Conservation (phyloP, 2,888 invertebrate genomes). For the Ormia ochracea region DNA sequence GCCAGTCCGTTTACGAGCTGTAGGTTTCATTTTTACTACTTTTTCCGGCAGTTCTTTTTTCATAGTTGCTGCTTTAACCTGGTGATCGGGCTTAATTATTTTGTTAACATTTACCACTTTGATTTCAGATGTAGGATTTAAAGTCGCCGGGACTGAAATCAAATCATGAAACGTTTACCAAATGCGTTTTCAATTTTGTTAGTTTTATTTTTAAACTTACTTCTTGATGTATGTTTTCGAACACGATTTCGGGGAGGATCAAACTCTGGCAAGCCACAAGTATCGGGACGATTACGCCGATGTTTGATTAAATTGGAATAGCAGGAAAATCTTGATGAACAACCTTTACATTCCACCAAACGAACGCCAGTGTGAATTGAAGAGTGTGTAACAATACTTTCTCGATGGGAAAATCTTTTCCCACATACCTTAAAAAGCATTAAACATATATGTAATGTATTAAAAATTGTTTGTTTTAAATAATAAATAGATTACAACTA, state of each 20-base stretch:
- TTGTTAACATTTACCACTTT: constrained; percentile 67
- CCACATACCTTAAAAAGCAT: constrained; percentile 72
- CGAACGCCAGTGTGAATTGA: constrained; percentile 77
- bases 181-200: not conserved
- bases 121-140: constrained; percentile 69
- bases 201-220: constrained; percentile 50
- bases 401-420: constrained; percentile 77
- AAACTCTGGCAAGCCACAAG: constrained; percentile 75
- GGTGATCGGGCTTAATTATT: constrained; percentile 66
- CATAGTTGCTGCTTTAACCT: constrained; percentile 45
- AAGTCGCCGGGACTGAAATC: constrained; percentile 65
- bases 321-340: constrained; percentile 78
- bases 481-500: constrained; percentile 32
- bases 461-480: not conserved
- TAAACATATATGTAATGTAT: not conserved
- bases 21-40: constrained; percentile 21
- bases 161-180: not conserved
- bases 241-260: constrained; percentile 67
- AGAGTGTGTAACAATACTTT: constrained; percentile 77
- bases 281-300: constrained; percentile 76
- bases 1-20: constrained; percentile 54
- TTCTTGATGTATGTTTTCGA: constrained; percentile 66
- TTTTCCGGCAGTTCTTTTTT: constrained; percentile 55
- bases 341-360: constrained; percentile 76
- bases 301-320: constrained; percentile 78